These are phyloP conservation scores for Myripristis jacobus DNA, from an alignment of 2,797 vertebrate genomes.

Conservation along the genomic window DNA sequence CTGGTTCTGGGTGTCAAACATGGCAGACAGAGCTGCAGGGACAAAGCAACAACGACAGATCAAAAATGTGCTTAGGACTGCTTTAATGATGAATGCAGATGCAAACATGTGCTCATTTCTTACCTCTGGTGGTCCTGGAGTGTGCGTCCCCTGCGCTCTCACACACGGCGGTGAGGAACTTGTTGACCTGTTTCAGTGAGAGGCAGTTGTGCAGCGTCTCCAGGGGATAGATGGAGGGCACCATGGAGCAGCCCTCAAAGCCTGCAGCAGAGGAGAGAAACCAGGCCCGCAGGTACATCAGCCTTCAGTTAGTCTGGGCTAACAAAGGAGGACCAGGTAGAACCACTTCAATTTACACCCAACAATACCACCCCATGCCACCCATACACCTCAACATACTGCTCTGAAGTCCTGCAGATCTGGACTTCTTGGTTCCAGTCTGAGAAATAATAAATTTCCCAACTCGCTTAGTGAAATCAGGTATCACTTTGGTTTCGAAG, in stretches of 20 bases:
- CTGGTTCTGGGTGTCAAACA: slow-evolving; percentile 90
- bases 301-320: slow-evolving; percentile 33
- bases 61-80: not conserved
- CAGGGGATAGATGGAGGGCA: slow-evolving; percentile 97
- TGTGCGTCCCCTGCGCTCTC: slow-evolving; percentile 88
- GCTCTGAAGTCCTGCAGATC: slow-evolving; percentile 29
- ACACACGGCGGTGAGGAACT: slow-evolving; percentile 91
- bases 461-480: too few relatives aligned
- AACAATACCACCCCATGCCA: slow-evolving; percentile 26
- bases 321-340: slow-evolving; percentile 43
- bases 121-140: slow-evolving; percentile 89
- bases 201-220: slow-evolving; percentile 99
- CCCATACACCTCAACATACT: slow-evolving; percentile 25
- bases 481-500: too few relatives aligned
- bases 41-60: not conserved
- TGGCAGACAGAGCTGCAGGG: slow-evolving; percentile 83
- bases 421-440: not conserved
- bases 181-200: slow-evolving; percentile 94
- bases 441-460: not conserved
- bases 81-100: too few relatives aligned
- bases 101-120: not conserved
- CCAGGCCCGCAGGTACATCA: slow-evolving; percentile 59
- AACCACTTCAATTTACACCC: slow-evolving; percentile 36
- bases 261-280: slow-evolving; percentile 83
- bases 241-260: slow-evolving; percentile 99